These are phyloP conservation scores for Altica lythri DNA, from an alignment of 2,888 invertebrate genomes.

Conservation along the genomic window DNA sequence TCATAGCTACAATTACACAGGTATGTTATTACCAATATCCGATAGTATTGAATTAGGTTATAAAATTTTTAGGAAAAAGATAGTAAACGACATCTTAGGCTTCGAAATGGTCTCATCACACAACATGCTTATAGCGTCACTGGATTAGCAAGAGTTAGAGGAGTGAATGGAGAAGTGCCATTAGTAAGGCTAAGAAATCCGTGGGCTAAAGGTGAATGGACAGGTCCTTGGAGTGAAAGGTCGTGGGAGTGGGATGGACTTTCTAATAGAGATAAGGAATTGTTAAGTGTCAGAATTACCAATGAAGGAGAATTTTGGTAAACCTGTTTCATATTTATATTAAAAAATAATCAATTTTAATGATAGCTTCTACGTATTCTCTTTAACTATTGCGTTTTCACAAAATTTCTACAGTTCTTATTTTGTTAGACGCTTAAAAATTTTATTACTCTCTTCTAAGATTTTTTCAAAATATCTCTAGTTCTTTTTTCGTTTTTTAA, in stretches of 20 bases:
- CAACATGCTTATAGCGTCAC: constrained; percentile 73
- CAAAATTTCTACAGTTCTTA: too few species aligned
- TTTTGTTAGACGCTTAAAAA: too few species aligned
- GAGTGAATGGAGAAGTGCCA: constrained; percentile 63
- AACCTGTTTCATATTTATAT: too few species aligned
- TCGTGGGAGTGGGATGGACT: constrained; percentile 73
- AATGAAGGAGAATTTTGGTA: constrained; percentile 75
- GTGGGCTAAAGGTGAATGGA: constrained; percentile 71
- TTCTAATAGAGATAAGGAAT: constrained; percentile 66
- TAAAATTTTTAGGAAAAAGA: constrained; percentile 18
- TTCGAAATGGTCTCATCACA: constrained; percentile 68
- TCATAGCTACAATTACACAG: constrained; percentile 68
- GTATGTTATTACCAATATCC: too few species aligned
- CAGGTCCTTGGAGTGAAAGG: constrained; percentile 73
- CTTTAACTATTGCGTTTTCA: too few species aligned
- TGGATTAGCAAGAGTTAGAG: constrained; percentile 71
- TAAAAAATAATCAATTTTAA: too few species aligned
- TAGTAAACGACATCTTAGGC: constrained; percentile 60
- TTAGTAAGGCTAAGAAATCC: constrained; percentile 69
- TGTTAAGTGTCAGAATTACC: constrained; percentile 65
- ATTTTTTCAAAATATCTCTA: too few species aligned
- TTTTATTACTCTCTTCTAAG: too few species aligned
- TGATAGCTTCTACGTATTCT: too few species aligned
- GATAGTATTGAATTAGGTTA: not conserved
- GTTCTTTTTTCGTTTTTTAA: too few species aligned